Base-by-base conservation (phyloP, 2,888 invertebrate genomes). In the Monopis laevigella region DNA sequence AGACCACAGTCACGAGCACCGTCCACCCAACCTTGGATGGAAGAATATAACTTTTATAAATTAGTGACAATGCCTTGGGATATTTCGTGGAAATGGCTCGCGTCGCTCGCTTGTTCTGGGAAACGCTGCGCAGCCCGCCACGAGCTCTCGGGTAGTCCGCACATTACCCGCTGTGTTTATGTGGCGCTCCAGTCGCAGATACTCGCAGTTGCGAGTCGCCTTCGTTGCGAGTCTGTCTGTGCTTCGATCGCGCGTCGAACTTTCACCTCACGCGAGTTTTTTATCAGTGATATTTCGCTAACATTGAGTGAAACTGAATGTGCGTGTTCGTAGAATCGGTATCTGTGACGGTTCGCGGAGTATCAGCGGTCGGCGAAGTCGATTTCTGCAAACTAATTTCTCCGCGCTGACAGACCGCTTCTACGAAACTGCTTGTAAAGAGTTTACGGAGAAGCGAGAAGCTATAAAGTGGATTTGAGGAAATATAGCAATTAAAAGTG, bases 351-450 rank as follows among this genome's bases (percentile, higher is more conserved):
- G 56, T 59, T 63, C 64, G 62, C 65, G 66, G 63, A 58, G 65
- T 56, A 52, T 56, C 64, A 52, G 56, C 60, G 58, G 60, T 57
- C 58, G 51, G 57, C 62, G 58, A 55, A 61, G 63, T 61, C 60
- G 61, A 62, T 67, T 75, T 69, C 75, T 67, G 73, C 73, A 71
- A 78, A 77, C 68, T 74, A 74, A 72, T 77, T 77, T 77, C 77
- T 75, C 72, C 70, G 26, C 8, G 6, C 8, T 29, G 21, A 21
- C 26, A 58, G 66, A 67, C 67, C 63, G 58, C 63, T 64, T 77
- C 80, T 65, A 62, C 68, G 80, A 77, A 80, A 72, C 71, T 62
- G 72, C 65, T 73, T 72, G 62, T 72, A 73, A 68, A 77, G 74
- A 74, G 75, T 75, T 74, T 78, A 75, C 80, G 49, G 62, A 69